phyloP scores from a whole-genome alignment of 1,140 invertebrate species.

The Drosophila obscura region DNA sequence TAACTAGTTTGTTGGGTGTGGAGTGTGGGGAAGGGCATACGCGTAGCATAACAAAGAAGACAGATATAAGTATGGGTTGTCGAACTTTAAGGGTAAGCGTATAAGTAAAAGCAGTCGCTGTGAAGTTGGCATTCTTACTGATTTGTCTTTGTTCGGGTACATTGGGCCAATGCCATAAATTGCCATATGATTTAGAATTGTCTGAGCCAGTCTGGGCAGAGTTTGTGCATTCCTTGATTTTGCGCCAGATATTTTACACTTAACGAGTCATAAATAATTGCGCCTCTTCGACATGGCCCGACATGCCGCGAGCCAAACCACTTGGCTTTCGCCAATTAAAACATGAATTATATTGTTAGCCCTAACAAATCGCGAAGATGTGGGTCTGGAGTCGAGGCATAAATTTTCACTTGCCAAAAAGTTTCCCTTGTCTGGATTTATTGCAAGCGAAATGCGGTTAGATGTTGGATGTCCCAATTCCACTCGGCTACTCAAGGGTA shows the following conservation, averaged over 20 bases:
- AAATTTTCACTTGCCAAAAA: constrained; percentile 76
- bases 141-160: too few relatives aligned
- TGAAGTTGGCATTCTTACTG: not conserved
- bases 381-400: constrained; percentile 51
- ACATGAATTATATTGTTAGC: constrained; percentile 80
- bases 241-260: constrained; percentile 78
- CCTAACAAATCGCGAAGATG: constrained; percentile 72
- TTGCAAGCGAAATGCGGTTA: constrained; percentile 70
- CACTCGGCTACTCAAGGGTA: constrained; percentile 14
- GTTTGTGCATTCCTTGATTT: constrained; percentile 63
- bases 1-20: too few relatives aligned
- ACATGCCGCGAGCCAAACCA: constrained; percentile 12
- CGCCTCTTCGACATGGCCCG: constrained; percentile 18
- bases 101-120: too few relatives aligned
- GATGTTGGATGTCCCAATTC: constrained; percentile 60
- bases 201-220: not conserved
- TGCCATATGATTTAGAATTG: constrained; percentile 59
- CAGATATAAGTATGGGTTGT: too few relatives aligned
- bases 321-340: constrained; percentile 72
- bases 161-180: constrained; percentile 36
- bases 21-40: too few relatives aligned
- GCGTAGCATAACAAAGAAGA: too few relatives aligned
- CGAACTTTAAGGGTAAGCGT: too few relatives aligned
- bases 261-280: constrained; percentile 74
- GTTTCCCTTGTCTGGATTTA: constrained; percentile 71